These are phyloP conservation scores for Cassiopea xamachana DNA, from an alignment of 30 jellyfish, hydroid and myxozoan genomes.

Conservation along the genomic window DNA sequence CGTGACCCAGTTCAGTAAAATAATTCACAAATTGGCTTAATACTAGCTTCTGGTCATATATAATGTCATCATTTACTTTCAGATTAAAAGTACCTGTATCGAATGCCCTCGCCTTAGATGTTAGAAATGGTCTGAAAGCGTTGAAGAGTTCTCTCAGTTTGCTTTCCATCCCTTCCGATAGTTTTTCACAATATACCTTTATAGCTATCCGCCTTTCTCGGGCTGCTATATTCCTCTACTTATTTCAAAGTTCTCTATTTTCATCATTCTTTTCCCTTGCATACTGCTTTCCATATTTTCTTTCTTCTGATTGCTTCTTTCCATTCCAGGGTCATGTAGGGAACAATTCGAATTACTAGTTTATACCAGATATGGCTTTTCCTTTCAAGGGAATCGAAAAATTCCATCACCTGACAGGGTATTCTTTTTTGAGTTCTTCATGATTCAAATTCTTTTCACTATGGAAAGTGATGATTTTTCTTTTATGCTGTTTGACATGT, in stretches of 20 bases:
- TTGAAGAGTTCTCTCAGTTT: constrained; percentile 63
- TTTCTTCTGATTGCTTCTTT: constrained; percentile 40
- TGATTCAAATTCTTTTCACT: no score
- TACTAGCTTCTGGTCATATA: constrained; percentile 48
- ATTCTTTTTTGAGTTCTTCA: no score
- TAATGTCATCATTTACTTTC: constrained; percentile 40
- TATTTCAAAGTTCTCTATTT: constrained; percentile 19
- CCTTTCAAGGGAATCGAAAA: no score
- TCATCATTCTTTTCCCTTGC: constrained; percentile 19
- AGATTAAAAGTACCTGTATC: constrained; percentile 25
- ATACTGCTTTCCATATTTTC: constrained; percentile 37
- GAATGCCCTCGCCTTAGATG: constrained; percentile 20
- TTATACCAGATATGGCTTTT: constrained; percentile 32
- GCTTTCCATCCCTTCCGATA: constrained; percentile 55
- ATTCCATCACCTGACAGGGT: no score
- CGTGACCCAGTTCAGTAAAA: constrained; percentile 40
- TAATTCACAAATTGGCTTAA: constrained; percentile 33
- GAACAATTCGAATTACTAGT: constrained; percentile 42
- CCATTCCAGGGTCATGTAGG: constrained; percentile 51
- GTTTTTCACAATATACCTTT: constrained; percentile 44
- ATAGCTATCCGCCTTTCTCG: constrained; percentile 59
- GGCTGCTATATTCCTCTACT: constrained; percentile 33
- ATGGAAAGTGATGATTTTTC: no score
- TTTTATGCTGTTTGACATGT: no score
- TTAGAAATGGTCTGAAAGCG: constrained; percentile 53